phyloP scores from a whole-genome alignment of 2,113 vertebrate genomes.

The Lagopus muta region DNA sequence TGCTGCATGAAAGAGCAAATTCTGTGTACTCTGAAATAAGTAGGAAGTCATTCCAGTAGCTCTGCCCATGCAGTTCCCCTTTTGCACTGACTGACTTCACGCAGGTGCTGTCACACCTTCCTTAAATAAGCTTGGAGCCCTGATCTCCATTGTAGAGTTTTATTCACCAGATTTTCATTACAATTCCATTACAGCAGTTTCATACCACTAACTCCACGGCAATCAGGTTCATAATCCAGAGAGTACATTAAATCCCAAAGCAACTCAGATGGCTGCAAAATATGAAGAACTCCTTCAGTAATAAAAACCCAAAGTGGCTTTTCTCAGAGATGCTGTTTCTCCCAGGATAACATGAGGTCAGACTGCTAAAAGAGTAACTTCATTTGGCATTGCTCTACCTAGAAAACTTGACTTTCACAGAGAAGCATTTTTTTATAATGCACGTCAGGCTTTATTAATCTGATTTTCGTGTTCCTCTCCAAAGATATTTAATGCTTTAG shows the following conservation, averaged over 20 bases:
- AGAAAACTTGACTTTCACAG: neutral
- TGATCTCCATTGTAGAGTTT: neutral
- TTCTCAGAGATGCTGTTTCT: fast-evolving
- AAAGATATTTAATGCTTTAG: conserved; percentile 43
- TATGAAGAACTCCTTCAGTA: fast-evolving
- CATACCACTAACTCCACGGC: neutral
- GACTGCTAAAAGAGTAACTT: neutral
- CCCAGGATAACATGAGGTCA: neutral
- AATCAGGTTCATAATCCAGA: neutral
- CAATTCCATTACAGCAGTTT: neutral
- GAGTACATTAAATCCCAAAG: neutral
- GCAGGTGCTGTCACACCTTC: neutral
- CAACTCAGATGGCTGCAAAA: neutral
- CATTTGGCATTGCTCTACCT: neutral
- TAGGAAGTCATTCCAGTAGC: fast-evolving
- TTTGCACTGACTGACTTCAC: neutral
- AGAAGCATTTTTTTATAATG: neutral
- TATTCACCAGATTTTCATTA: fast-evolving
- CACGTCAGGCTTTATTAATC: conserved; percentile 53
- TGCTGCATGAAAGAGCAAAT: fast-evolving
- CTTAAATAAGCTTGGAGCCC: neutral
- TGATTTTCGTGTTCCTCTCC: conserved; percentile 36
- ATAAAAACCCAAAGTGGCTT: neutral
- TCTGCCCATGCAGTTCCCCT: fast-evolving
- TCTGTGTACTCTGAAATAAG: fast-evolving